Conservation (phyloP, 2,797 vertebrate genomes). For the Garrulus glandarius region DNA sequence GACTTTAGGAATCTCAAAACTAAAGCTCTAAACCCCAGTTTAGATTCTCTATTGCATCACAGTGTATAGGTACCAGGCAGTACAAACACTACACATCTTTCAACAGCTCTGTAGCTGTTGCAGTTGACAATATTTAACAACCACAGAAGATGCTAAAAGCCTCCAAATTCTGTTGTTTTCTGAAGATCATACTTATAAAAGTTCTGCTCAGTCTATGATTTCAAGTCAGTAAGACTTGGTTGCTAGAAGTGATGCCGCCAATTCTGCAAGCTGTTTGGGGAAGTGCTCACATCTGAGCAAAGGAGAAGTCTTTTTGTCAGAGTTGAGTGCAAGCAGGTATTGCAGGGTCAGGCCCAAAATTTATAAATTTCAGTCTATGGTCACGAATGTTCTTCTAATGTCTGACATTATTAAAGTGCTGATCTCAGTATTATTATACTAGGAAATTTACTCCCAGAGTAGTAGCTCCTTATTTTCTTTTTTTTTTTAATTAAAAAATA, state of each 20-base stretch:
- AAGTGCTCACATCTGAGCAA: neutral
- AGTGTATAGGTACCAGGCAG: neutral
- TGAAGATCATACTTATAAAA: neutral
- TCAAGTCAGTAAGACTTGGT: neutral
- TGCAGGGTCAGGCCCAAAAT: neutral
- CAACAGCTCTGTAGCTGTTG: neutral
- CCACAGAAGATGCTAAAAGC: neutral
- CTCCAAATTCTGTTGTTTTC: neutral
- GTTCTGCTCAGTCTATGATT: neutral
- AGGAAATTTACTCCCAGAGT: constrained; percentile 38
- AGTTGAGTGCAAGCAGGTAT: neutral
- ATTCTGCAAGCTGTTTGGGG: neutral
- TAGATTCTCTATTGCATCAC: neutral
- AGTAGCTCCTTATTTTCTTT: neutral
- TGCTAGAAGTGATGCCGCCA: neutral
- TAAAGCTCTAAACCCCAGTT: neutral
- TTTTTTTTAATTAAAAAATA: constrained; percentile 45
- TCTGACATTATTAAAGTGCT: neutral
- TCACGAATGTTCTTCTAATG: neutral
- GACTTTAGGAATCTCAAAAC: neutral
- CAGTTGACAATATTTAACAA: neutral
- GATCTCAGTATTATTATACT: neutral
- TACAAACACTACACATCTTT: neutral
- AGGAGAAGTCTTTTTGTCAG: neutral
- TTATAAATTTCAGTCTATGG: neutral